Evolutionary conservation across 2,797 vertebrate genomes (phyloP), one percentile per base, ranked within the genome.

Genomic region (Merluccius polli): DNA sequence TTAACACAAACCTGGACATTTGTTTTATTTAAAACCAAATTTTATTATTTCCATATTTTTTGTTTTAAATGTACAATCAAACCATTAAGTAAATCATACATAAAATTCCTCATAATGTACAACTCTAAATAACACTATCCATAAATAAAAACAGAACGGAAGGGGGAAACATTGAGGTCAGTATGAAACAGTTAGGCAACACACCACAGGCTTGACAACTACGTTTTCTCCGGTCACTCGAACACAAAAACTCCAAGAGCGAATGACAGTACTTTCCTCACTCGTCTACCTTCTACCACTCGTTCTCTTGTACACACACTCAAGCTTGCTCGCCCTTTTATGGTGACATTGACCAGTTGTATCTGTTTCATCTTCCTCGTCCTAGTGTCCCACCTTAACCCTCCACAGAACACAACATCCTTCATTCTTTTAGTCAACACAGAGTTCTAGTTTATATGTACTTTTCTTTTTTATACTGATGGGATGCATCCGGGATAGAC

Each of bases 151-250:
- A 76, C 76, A 31, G 33, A 82, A 73, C 77, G 67, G 68, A 44
- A 52, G 44, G n/a, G 63, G 27, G 81, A 94, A 94, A 93, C 93
- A 94, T 91, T 81, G 84, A 94, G 89, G 93, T 94, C 87, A 90
- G 92, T 94, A 93, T 94, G 95, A 95, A 95, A 95, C 92, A 93
- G 91, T 84, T 93, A 94, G 95, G 88, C 87, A 93, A 90, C 92
- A 95, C 92, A 94, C 90, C 93, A 95, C 93, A 87, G 93, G 89
- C 93, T 92, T 94, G 89, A 92, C 83, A 79, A 94, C 85, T 84
- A 92, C 86, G 91, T 88, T 93, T 93, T 93, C 89, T 92, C 93
- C 81, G 82, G 91, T 81, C 84, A 82, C 85, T 81, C 67, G 24
- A 87, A 87, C 73, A 83, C 73, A 80, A 67, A 68, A 52, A 36